phyloP scores from a whole-genome alignment of 2,113 vertebrate genomes.

The Microcebus lehilahytsara region DNA sequence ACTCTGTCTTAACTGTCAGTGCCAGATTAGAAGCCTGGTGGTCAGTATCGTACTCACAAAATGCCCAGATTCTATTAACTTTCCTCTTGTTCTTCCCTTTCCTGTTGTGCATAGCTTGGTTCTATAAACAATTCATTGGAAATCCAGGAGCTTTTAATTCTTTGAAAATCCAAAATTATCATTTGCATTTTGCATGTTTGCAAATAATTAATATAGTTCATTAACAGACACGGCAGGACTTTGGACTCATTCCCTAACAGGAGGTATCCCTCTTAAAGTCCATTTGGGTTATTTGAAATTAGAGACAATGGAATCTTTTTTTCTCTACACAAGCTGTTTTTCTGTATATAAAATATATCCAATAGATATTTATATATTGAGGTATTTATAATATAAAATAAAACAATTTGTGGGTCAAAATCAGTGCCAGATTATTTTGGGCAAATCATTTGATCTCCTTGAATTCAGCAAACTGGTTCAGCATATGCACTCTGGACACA shows the following conservation, averaged over 20 bases:
- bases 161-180: slow-evolving; percentile 38
- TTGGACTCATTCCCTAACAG: slow-evolving; percentile 58
- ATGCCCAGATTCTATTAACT: neutral
- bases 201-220: slow-evolving; percentile 72
- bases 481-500: neutral
- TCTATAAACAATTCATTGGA: slow-evolving; percentile 25
- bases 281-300: slow-evolving; percentile 32
- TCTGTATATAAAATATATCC: neutral
- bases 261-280: slow-evolving; percentile 57
- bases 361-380: neutral
- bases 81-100: neutral
- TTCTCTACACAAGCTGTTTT: neutral
- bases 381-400: neutral
- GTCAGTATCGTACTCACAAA: neutral
- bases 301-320: neutral
- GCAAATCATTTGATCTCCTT: neutral
- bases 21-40: neutral
- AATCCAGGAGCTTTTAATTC: slow-evolving; percentile 27
- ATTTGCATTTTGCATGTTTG: slow-evolving; percentile 56
- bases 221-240: slow-evolving; percentile 66
- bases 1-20: neutral
- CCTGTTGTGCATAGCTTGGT: neutral
- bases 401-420: neutral
- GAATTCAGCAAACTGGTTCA: neutral
- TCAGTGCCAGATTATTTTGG: neutral